Percentiles rank a stretch among this genome's conserved stretches.
Conservation (phyloP, 2,797 vertebrate genomes). For the Enteromius viviparus region DNA sequence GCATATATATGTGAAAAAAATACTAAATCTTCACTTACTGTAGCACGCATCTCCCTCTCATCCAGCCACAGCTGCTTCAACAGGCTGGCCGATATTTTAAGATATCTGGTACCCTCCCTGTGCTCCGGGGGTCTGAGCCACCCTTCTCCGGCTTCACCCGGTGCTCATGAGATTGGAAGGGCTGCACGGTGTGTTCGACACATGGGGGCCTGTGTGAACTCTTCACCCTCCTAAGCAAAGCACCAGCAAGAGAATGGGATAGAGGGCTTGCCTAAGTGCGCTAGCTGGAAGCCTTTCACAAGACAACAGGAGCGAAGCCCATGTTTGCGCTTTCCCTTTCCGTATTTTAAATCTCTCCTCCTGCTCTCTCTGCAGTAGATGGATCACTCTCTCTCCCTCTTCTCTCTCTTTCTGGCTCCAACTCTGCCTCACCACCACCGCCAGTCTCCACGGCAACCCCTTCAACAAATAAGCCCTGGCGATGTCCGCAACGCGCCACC, state of each 20-base stretch:
- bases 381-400: conserved; percentile 43
- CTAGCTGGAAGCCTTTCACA: conserved; percentile 65
- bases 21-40: conserved; percentile 82
- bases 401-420: conserved; percentile 63
- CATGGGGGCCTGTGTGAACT: conserved; percentile 53
- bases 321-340: conserved; percentile 67
- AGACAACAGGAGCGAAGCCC: conserved; percentile 65
- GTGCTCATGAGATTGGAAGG: conserved; percentile 72
- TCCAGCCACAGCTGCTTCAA: conserved; percentile 50
- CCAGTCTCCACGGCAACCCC: conserved; percentile 91
- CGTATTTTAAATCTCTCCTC: conserved; percentile 48
- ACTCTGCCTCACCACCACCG: conserved; percentile 68
- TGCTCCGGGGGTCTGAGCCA: conserved; percentile 71
- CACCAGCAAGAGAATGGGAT: conserved; percentile 40
- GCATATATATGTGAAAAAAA: conserved; percentile 2
- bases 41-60: conserved; percentile 82
- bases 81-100: conserved; percentile 44
- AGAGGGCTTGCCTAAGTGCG: conserved; percentile 58
- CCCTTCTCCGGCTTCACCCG: conserved; percentile 70
- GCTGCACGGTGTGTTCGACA: conserved; percentile 62
- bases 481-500: conserved; percentile 78
- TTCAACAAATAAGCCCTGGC: conserved; percentile 90
- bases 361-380: conserved; percentile 60
- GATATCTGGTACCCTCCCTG: conserved; percentile 41
- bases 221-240: conserved; percentile 28